Evolutionary conservation across 2,113 vertebrate genomes (phyloP), one percentile per base, ranked within the genome.

Genomic region (Echinops telfairi): DNA sequence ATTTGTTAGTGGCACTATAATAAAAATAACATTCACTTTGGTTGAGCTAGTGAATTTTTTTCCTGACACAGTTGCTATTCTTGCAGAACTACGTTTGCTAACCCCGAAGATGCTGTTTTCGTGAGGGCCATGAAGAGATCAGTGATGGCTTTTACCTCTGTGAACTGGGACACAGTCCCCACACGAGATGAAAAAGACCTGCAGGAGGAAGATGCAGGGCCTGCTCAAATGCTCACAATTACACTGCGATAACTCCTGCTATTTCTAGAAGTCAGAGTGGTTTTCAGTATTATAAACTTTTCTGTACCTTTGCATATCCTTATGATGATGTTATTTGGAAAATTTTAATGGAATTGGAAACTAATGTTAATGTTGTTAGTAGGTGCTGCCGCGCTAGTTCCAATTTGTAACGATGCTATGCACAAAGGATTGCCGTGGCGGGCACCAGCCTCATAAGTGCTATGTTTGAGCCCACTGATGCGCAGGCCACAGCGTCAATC

Each of bases 151-250:
- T 92, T 98, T 76, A 97, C 97, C 25, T 96, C 14, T 75, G 11
- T 98, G 93, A 98, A 98, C 82, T 98, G 98, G 98, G 97, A 89
- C 38, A 98, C 97, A 8, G 93, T 98, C 73, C 93, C 93, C 66
- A 97, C 97, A 47, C 91, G 86, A 84, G 97, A 96, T 66, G 98
- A 98, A 94, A 97, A 93, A 40, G 84, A 58, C n/a, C 87, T 96
- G 3, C 70, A 95, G n/a, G 97, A 92, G 16, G 92, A 94, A 88
- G 87, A 22, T 23, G 58, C 60, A 86, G 68, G 96, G 27, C 47
- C 78, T 3, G 10, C 6, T 31, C 92, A 97, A 68, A 98, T 97
- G 95, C 80, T 98, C 77, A 98, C 95, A 29, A 1, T 98, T 40
- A 96, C 47, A 40, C 96, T 99, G 8, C 97, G 97, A 98, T 98